Conservation (phyloP, 2,113 vertebrate genomes). For the Burhinus bistriatus region DNA sequence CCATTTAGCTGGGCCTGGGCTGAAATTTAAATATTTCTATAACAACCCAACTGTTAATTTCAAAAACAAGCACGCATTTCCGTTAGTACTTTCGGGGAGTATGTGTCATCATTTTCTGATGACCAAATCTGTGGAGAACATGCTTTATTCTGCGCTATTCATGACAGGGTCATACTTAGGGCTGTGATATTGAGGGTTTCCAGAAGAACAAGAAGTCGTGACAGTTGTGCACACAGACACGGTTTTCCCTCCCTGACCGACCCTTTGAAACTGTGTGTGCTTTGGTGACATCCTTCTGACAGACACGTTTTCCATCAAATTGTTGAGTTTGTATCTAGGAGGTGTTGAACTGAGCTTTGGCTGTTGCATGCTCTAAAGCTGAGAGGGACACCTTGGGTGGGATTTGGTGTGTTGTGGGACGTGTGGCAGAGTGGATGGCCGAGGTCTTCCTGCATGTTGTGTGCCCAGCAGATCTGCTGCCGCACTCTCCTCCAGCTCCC, state of each 20-base stretch:
- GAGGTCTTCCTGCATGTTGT: background rate
- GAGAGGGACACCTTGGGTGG: background rate
- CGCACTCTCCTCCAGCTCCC: rapidly evolving
- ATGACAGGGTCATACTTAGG: background rate
- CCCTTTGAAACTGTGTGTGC: background rate
- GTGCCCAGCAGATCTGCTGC: background rate
- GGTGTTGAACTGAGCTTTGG: background rate
- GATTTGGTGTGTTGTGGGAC: rapidly evolving
- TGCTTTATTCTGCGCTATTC: background rate
- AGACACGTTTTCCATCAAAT: background rate
- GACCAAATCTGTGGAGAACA: background rate
- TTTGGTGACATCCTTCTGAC: background rate
- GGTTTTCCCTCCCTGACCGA: background rate
- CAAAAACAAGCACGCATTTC: background rate
- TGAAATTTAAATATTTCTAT: conserved; percentile 14
- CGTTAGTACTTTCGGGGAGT: background rate
- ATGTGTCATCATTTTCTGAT: background rate
- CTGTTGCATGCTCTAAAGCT: background rate
- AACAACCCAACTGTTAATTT: conserved; percentile 36
- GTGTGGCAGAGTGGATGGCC: background rate
- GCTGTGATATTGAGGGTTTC: background rate
- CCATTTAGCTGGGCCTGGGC: conserved; percentile 10
- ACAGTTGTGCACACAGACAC: background rate
- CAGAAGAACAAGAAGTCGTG: background rate
- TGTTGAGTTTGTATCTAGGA: background rate